Percentiles rank a stretch among this genome's conserved stretches.
These are phyloP conservation scores for Lasioglossum zephyrum DNA, from an alignment of 2,888 invertebrate species.

Conservation along the genomic window DNA sequence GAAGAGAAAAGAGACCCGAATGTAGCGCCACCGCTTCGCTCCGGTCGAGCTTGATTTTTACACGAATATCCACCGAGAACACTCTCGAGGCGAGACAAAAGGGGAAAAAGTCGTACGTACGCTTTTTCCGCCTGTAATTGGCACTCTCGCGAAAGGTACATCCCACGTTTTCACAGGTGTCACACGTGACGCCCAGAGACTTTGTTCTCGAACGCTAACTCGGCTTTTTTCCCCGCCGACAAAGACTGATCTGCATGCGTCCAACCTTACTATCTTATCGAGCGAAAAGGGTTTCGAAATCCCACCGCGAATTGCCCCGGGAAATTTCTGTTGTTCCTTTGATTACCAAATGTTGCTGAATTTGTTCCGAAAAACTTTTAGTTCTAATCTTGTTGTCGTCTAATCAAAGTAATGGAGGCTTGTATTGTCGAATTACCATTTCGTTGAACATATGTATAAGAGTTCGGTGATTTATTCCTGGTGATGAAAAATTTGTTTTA, in stretches of 20 bases:
- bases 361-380: not conserved
- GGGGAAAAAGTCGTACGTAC: conserved; percentile 32
- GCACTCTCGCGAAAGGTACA: conserved; percentile 47
- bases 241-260: conserved; percentile 23
- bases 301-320: not conserved
- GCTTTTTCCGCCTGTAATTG: conserved; percentile 51
- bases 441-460: too few species aligned
- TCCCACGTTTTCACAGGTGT: conserved; percentile 42
- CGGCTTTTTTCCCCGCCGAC: not conserved
- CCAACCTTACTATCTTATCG: conserved; percentile 10
- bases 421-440: too few species aligned
- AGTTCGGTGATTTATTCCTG: too few species aligned
- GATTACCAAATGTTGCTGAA: not conserved
- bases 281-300: not conserved
- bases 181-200: not conserved
- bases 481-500: not conserved
- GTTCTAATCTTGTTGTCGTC: not conserved
- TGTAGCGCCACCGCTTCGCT: too few species aligned
- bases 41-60: conserved; percentile 45
- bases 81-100: conserved; percentile 41
- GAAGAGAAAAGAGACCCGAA: conserved; percentile 12
- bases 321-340: not conserved
- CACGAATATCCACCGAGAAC: conserved; percentile 43
- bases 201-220: conserved; percentile 3
- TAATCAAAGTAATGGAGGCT: too few species aligned